phyloP scores from a whole-genome alignment of 2,797 vertebrate species.

The Lutjanus argentimaculatus region DNA sequence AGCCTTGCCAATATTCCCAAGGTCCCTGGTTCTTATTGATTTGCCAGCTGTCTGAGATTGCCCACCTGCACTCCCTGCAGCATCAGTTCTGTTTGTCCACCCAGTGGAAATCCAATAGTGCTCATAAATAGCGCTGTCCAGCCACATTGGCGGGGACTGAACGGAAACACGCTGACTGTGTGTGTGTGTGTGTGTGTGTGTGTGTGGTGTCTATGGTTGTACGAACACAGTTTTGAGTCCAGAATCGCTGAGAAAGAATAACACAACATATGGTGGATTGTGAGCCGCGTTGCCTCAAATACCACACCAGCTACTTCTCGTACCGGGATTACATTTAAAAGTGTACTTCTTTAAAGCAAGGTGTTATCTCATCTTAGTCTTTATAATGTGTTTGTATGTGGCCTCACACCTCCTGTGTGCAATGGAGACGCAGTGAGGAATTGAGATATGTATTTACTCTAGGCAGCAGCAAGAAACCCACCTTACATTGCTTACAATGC shows the following conservation, averaged over 20 bases:
- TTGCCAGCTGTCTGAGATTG: constrained; percentile 71
- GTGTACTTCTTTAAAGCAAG: not conserved
- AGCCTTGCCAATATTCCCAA: constrained; percentile 67
- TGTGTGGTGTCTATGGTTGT: constrained; percentile 6
- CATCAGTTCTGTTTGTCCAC: constrained; percentile 73
- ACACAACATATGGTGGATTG: constrained; percentile 32
- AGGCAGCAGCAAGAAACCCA: not conserved
- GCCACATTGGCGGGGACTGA: constrained; percentile 61
- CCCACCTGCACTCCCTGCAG: constrained; percentile 72
- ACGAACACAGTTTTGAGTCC: constrained; percentile 8
- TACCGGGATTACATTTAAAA: constrained; percentile 8
- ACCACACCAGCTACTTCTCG: not conserved
- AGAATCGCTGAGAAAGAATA: constrained; percentile 34
- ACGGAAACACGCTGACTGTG: constrained; percentile 31
- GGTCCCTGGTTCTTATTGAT: constrained; percentile 77
- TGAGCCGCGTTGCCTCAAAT: constrained; percentile 22
- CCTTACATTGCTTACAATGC: not conserved
- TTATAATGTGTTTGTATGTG: not conserved
- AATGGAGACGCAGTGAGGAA: too few relatives aligned
- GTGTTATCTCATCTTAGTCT: not conserved
- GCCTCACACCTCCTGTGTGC: not conserved
- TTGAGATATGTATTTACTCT: not conserved
- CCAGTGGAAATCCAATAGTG: constrained; percentile 79
- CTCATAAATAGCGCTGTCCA: constrained; percentile 80
- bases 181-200: constrained; percentile 22